phyloP scores from a whole-genome alignment of 1,140 invertebrate species.

The Drosophila navojoa region DNA sequence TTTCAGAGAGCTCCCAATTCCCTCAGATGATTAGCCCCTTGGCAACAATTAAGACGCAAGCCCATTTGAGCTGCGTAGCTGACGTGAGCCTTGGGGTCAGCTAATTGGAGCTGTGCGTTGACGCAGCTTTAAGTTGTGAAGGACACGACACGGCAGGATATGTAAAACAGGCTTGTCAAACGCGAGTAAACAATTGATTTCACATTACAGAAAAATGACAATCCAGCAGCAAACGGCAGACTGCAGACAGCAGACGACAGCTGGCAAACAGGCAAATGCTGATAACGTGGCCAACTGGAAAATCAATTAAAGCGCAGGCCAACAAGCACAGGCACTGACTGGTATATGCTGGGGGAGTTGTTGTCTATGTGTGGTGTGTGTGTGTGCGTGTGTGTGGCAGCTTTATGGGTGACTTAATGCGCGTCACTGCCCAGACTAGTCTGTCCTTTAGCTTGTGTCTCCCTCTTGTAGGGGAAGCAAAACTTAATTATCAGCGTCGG shows the following conservation, averaged over 20 bases:
- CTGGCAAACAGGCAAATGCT: conserved; percentile 63
- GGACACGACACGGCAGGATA: neutral
- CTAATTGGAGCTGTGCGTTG: conserved; percentile 41
- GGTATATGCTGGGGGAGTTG: neutral
- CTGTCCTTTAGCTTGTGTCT: neutral
- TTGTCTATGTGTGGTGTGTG: too few relatives aligned
- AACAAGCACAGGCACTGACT: conserved; percentile 10
- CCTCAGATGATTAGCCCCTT: too few relatives aligned
- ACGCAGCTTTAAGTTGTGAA: neutral
- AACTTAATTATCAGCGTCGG: conserved; percentile 79
- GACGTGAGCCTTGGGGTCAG: conserved; percentile 34
- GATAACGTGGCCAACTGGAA: conserved; percentile 76
- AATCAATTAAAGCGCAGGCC: conserved; percentile 74
- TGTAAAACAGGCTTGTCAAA: conserved; percentile 21
- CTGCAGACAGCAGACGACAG: conserved; percentile 31
- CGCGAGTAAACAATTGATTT: conserved; percentile 27
- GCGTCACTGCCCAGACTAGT: conserved; percentile 18
- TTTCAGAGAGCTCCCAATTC: too few relatives aligned
- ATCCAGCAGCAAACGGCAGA: neutral
- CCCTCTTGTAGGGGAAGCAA: conserved; percentile 21
- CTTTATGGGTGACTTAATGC: conserved; percentile 38
- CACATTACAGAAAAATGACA: conserved; percentile 1
- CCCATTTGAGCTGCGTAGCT: conserved; percentile 18
- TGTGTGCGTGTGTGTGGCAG: neutral
- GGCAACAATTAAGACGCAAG: conserved; percentile 28